Evolutionary conservation across 2,113 vertebrate species (phyloP).

Genomic region (Lampris megalopsis): DNA sequence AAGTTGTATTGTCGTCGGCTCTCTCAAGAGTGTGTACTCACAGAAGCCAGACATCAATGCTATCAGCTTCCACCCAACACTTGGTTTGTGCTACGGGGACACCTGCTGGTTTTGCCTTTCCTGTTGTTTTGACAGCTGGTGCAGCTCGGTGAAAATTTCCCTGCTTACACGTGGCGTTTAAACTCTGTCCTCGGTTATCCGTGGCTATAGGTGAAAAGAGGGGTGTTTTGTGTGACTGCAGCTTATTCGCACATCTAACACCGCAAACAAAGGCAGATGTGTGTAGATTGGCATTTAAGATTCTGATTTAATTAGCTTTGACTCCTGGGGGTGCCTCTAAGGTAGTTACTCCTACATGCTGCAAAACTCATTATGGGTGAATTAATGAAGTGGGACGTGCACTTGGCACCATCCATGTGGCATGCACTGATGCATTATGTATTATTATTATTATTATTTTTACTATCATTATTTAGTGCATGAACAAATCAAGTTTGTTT

Average conservation of each 20-base stretch:
- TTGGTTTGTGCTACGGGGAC: slow-evolving; percentile 71
- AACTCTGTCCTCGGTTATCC: slow-evolving; percentile 5
- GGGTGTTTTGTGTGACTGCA: slow-evolving; percentile 5
- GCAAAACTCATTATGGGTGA: slow-evolving; percentile 81
- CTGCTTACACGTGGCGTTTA: neutral
- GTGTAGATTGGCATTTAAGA: slow-evolving; percentile 73
- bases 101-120: slow-evolving; percentile 62
- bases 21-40: neutral
- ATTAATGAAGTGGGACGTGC: slow-evolving; percentile 81
- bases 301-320: slow-evolving; percentile 78
- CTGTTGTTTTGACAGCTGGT: neutral
- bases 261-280: slow-evolving; percentile 74
- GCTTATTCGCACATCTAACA: slow-evolving; percentile 47
- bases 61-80: slow-evolving; percentile 21
- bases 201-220: neutral
- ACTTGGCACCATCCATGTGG: slow-evolving; percentile 73
- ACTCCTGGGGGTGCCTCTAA: slow-evolving; percentile 71
- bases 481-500: slow-evolving; percentile 61
- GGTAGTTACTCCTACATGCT: slow-evolving; percentile 75
- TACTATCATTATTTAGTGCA: slow-evolving; percentile 54
- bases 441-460: slow-evolving; percentile 65
- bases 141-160: neutral
- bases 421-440: slow-evolving; percentile 77
- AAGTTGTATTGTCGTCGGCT: slow-evolving; percentile 43
- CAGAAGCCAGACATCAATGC: slow-evolving; percentile 27